Percentiles rank a stretch among this genome's conserved stretches.
These are phyloP conservation scores for Euura saliciscinereae DNA, from an alignment of 1,140 invertebrate genomes.

Conservation along the genomic window DNA sequence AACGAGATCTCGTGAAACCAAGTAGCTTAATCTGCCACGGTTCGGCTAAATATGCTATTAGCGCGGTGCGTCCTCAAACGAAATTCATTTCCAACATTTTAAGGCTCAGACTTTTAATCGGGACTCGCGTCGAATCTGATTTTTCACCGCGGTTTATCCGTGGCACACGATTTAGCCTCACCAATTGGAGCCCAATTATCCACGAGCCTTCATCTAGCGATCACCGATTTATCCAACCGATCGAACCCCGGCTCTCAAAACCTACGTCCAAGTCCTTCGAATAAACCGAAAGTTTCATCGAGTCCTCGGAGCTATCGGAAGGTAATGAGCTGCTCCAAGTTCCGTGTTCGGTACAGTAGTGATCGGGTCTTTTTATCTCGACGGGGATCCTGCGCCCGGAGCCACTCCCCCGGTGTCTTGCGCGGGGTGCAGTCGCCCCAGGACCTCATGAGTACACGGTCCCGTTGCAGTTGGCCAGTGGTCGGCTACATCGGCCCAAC, in stretches of 20 bases:
- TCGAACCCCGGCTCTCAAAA: not conserved
- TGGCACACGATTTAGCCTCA: not conserved
- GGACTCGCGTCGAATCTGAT: conserved; percentile 1
- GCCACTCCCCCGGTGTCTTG: not conserved
- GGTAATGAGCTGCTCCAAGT: not conserved
- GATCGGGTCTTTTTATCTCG: not conserved
- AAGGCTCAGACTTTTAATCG: not conserved
- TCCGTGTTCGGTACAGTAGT: not conserved
- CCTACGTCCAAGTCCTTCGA: not conserved
- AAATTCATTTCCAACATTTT: not conserved
- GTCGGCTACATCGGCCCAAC: conserved; percentile 36
- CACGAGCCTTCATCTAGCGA: not conserved
- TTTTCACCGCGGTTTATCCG: conserved; percentile 1
- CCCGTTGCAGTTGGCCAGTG: conserved; percentile 11
- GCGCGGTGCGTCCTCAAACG: not conserved
- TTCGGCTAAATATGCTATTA: conserved; percentile 13
- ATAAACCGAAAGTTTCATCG: not conserved
- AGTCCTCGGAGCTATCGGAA: not conserved
- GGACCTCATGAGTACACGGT: not conserved
- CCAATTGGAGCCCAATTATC: not conserved
- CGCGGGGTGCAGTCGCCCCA: not conserved
- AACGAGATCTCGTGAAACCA: conserved; percentile 15
- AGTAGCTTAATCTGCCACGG: conserved; percentile 12
- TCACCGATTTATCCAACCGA: not conserved
- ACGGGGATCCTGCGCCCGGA: not conserved